A percentile compares a stretch with the other conserved stretches of the same genome.
phyloP scores from a whole-genome alignment of 1,140 invertebrate species.

The Zeugodacus cucurbitae region DNA sequence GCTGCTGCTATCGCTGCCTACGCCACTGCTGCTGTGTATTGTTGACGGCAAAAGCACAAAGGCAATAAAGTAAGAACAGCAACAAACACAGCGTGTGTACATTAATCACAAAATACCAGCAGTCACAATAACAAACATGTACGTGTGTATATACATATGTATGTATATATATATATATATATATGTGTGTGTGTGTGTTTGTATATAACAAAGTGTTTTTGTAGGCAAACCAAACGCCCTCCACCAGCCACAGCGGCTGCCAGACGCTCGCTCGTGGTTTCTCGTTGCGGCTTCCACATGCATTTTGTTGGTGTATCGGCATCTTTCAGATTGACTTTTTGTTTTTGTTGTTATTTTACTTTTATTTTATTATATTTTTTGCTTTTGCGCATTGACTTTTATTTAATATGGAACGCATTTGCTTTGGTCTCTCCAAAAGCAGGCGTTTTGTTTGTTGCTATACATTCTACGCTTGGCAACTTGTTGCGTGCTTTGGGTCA shows the following conservation, averaged over 20 bases:
- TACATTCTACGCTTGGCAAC: background rate
- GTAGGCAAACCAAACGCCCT: background rate
- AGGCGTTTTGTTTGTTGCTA: background rate
- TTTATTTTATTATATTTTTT: background rate
- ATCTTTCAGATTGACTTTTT: background rate
- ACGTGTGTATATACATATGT: background rate
- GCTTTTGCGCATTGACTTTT: background rate
- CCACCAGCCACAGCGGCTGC: background rate
- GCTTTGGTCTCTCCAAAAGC: background rate
- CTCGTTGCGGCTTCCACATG: background rate
- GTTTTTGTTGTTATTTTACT: background rate
- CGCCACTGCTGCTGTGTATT: background rate
- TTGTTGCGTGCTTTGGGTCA: background rate
- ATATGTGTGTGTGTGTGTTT: too few relatives aligned
- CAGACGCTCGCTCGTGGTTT: constrained; percentile 8
- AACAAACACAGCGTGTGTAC: background rate
- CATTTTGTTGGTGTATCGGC: constrained; percentile 23
- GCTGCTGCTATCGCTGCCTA: background rate
- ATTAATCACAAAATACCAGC: constrained; percentile 23
- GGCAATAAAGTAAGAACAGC: background rate
- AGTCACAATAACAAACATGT: background rate
- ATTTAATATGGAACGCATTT: background rate
- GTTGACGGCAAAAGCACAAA: background rate
- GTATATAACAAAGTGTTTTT: background rate
- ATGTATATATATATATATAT: too few relatives aligned